phyloP scores from a whole-genome alignment of 2,888 invertebrate genomes.

The Ecdyonurus torrentis region DNA sequence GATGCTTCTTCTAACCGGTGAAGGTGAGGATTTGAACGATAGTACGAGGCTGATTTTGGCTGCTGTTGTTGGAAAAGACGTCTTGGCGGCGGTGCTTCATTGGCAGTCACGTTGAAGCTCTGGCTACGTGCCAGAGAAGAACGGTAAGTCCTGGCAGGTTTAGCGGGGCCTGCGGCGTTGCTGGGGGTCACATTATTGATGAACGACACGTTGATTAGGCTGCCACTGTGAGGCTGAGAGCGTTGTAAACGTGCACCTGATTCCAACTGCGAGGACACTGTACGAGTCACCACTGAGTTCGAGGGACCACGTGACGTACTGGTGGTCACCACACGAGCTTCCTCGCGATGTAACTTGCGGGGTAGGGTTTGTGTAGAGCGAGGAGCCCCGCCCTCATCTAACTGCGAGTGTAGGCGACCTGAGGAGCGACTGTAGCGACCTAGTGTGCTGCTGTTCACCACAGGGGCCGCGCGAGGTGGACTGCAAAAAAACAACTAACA shows the following conservation, averaged over 20 bases:
- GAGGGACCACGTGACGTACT: constrained; percentile 7
- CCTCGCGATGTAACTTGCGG: constrained; percentile 28
- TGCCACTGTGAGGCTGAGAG: constrained; percentile 21
- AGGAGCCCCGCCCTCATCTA: constrained; percentile 34
- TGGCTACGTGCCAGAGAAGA: constrained; percentile 59
- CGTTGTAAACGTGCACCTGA: constrained; percentile 49
- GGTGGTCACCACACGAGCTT: constrained; percentile 10
- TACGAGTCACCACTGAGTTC: not conserved
- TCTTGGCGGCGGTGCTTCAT: constrained; percentile 27
- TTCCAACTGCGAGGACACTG: constrained; percentile 18
- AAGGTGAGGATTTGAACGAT: constrained; percentile 64
- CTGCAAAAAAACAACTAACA: constrained; percentile 40
- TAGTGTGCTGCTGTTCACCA: constrained; percentile 48
- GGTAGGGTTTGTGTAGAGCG: constrained; percentile 52
- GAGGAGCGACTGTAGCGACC: constrained; percentile 72
- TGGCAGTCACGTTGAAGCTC: constrained; percentile 67
- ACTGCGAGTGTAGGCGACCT: constrained; percentile 42
- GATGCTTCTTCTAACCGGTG: constrained; percentile 51
- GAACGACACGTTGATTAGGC: constrained; percentile 21
- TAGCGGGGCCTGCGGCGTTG: constrained; percentile 40
- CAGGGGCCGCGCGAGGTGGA: constrained; percentile 18
- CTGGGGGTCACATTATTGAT: constrained; percentile 24
- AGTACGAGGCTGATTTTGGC: constrained; percentile 20
- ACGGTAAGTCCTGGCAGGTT: constrained; percentile 64
- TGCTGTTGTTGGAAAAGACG: constrained; percentile 7